phyloP scores from a whole-genome alignment of 2,888 invertebrate species.

The Beris chalybata region DNA sequence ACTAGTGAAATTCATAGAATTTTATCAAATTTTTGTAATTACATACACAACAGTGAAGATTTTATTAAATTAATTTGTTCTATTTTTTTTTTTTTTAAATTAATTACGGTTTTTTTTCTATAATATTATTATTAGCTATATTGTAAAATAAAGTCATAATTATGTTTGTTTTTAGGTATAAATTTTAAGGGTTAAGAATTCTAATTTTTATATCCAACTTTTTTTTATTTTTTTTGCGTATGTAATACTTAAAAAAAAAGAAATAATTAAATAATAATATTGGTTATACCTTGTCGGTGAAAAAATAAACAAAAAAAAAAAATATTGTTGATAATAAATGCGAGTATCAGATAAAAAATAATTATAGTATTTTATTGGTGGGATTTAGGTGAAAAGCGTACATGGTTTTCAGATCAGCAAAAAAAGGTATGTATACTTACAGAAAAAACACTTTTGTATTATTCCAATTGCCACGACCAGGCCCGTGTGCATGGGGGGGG shows the following conservation, averaged over 20 bases:
- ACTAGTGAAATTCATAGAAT: slow-evolving; percentile 1
- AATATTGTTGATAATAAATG: slow-evolving; percentile 21
- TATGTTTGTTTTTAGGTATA: slow-evolving; percentile 15
- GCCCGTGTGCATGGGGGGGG: too few species aligned
- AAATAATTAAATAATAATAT: slow-evolving; percentile 2
- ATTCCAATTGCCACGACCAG: too few species aligned
- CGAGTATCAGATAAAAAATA: too few species aligned
- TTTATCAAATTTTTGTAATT: not conserved
- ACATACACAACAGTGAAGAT: not conserved
- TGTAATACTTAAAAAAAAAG: slow-evolving; percentile 13
- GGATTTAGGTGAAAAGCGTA: too few species aligned
- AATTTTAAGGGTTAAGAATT: slow-evolving; percentile 8
- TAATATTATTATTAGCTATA: not conserved
- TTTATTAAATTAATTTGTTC: not conserved
- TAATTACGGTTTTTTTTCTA: too few species aligned
- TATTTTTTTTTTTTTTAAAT: not conserved
- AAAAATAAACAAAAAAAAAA: slow-evolving; percentile 8
- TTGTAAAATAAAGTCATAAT: not conserved
- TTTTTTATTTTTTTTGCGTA: slow-evolving; percentile 8
- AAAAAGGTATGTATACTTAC: too few species aligned
- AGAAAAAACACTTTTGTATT: too few species aligned
- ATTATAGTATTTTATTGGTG: too few species aligned
- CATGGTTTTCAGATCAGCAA: too few species aligned
- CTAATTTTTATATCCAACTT: not conserved
- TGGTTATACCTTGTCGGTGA: slow-evolving; percentile 22